Conservation (phyloP, 2,113 vertebrate genomes). For the Pygoscelis antarcticus region DNA sequence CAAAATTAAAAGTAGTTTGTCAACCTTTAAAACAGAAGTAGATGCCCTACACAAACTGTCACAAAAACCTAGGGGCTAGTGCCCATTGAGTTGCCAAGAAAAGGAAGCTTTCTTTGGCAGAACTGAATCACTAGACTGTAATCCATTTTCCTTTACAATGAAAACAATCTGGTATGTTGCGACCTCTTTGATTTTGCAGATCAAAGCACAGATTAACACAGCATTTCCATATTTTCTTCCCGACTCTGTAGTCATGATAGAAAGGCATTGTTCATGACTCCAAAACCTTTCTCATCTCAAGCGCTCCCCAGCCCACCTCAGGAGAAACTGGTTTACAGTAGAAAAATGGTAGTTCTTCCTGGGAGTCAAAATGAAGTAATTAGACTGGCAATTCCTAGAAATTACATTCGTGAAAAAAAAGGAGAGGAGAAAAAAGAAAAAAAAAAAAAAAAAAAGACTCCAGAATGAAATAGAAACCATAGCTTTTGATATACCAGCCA, state of each 20-base stretch:
- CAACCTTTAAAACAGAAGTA: background rate
- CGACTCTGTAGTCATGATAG: background rate
- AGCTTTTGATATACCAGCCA: background rate
- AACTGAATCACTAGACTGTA: background rate
- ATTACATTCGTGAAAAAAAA: background rate
- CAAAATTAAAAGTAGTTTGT: background rate
- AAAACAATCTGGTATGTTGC: background rate
- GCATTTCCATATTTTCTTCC: background rate
- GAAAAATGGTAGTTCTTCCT: background rate
- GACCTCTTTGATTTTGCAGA: background rate
- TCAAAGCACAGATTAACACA: background rate
- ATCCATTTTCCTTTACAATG: background rate
- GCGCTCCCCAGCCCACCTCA: background rate
- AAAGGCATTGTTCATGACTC: background rate
- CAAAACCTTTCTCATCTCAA: background rate
- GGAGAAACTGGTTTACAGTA: background rate
- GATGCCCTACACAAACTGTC: background rate
- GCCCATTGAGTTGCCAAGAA: background rate
- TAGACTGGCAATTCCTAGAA: background rate
- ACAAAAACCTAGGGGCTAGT: background rate
- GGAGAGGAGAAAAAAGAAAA: fast-evolving
- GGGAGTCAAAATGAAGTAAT: background rate
- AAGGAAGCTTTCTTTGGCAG: background rate
- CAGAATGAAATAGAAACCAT: background rate
- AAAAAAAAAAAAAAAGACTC: too few relatives aligned